These are phyloP conservation scores for Micrasema minimum DNA, from an alignment of 1,140 invertebrate species.

Conservation along the genomic window DNA sequence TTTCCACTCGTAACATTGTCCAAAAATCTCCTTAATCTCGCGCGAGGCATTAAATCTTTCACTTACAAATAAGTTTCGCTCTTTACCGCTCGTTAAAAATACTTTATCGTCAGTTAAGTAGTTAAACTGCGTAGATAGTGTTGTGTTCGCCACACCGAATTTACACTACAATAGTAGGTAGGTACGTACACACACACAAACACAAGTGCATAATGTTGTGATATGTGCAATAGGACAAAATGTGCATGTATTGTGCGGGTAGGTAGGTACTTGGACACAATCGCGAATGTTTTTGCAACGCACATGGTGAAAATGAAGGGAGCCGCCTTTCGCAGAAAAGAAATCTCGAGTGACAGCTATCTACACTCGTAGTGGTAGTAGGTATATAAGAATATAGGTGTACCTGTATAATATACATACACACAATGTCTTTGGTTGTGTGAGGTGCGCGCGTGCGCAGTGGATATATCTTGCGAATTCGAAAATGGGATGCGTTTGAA, in stretches of 20 bases:
- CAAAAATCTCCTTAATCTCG: too few relatives aligned
- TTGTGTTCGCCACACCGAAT: too few relatives aligned
- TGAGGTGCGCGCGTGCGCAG: conserved; percentile 4
- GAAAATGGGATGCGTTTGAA: conserved; percentile 20
- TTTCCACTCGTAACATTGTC: too few relatives aligned
- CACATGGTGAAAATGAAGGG: conserved; percentile 12
- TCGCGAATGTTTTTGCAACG: conserved; percentile 16
- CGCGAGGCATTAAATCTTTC: too few relatives aligned
- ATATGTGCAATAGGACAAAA: too few relatives aligned
- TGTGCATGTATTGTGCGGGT: neutral
- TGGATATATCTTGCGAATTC: conserved; percentile 4
- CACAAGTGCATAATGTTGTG: too few relatives aligned
- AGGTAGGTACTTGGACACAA: conserved; percentile 5
- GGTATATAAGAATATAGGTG: too few relatives aligned
- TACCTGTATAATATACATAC: too few relatives aligned
- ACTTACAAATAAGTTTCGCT: conserved; percentile 6
- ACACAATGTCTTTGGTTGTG: too few relatives aligned
- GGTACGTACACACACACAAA: too few relatives aligned
- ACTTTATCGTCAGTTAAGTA: neutral
- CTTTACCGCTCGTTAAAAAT: conserved; percentile 15
- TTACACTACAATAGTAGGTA: too few relatives aligned
- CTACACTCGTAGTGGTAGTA: too few relatives aligned
- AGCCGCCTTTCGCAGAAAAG: conserved; percentile 27
- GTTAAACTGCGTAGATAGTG: neutral
- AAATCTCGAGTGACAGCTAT: conserved; percentile 12